A percentile compares a stretch with the other conserved stretches of the same genome.
Evolutionary conservation across 2,888 invertebrate species (phyloP).

Genomic region (Trissoscelio sp.): DNA sequence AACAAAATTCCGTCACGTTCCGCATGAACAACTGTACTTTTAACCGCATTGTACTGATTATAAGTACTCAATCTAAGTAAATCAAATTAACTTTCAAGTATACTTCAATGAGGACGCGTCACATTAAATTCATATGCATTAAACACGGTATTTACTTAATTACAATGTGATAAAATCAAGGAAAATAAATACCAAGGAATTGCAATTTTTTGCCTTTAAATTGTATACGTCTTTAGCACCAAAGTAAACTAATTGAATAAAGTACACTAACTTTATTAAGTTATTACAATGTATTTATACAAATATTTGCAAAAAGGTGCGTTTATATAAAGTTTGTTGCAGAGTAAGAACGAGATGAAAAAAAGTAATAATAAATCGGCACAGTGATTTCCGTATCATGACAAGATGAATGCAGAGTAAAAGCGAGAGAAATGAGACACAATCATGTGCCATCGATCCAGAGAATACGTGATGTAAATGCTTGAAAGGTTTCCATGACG

Average conservation of each 20-base stretch:
- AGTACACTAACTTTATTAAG: too few relatives aligned
- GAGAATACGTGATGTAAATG: constrained; percentile 52
- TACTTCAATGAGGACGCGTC: background rate
- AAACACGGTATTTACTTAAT: background rate
- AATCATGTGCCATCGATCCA: constrained; percentile 53
- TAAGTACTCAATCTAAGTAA: background rate
- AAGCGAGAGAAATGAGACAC: constrained; percentile 31
- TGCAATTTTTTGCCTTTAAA: too few relatives aligned
- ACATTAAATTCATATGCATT: background rate
- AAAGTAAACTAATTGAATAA: too few relatives aligned
- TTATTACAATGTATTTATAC: too few relatives aligned
- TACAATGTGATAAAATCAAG: constrained; percentile 9
- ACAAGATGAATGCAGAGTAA: constrained; percentile 45
- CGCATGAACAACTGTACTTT: constrained; percentile 5
- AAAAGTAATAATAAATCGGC: too few relatives aligned
- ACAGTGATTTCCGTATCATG: constrained; percentile 11
- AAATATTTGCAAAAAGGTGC: too few relatives aligned
- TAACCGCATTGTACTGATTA: constrained; percentile 3
- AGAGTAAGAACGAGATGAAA: background rate
- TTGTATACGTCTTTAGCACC: too few relatives aligned
- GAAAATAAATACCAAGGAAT: constrained; percentile 5
- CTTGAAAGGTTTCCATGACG: constrained; percentile 65
- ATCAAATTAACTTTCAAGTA: constrained; percentile 11
- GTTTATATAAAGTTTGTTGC: too few relatives aligned
- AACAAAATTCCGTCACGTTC: background rate